phyloP scores from a whole-genome alignment of 2,113 vertebrate genomes.

The Chaetodon auriga region DNA sequence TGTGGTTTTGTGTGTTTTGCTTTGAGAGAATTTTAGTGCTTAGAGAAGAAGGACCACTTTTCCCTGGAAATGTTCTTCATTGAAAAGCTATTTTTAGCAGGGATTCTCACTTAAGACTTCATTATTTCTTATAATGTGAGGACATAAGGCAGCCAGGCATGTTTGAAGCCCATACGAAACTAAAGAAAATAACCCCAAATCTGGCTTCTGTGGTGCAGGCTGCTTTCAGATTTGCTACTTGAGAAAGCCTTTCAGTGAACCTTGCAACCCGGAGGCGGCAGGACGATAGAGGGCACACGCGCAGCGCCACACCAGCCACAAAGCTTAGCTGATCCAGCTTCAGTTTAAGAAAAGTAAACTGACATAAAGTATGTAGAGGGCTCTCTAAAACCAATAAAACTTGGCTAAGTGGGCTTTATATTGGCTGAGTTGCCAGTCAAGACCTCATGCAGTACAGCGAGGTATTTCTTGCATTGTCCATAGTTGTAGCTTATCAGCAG shows the following conservation, averaged over 20 bases:
- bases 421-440: too few relatives aligned
- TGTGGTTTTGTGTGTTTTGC: background rate
- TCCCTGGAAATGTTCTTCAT: background rate
- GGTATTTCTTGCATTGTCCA: too few relatives aligned
- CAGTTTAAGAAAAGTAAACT: background rate
- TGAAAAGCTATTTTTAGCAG: background rate
- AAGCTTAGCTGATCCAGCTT: background rate
- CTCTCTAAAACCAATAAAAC: background rate
- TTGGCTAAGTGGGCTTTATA: background rate
- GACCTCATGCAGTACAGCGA: too few relatives aligned
- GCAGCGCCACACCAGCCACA: background rate
- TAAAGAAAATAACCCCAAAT: background rate
- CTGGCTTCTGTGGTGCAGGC: background rate
- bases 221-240: background rate
- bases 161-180: background rate
- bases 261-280: background rate
- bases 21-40: background rate
- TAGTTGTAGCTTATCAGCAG: too few relatives aligned
- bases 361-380: background rate
- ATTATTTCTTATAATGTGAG: slow-evolving; percentile 1
- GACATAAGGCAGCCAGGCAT: background rate
- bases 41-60: background rate
- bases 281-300: background rate
- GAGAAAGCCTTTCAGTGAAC: background rate
- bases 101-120: background rate